Base-by-base conservation (phyloP, 2,113 vertebrate species). In the Nymphicus hollandicus region DNA sequence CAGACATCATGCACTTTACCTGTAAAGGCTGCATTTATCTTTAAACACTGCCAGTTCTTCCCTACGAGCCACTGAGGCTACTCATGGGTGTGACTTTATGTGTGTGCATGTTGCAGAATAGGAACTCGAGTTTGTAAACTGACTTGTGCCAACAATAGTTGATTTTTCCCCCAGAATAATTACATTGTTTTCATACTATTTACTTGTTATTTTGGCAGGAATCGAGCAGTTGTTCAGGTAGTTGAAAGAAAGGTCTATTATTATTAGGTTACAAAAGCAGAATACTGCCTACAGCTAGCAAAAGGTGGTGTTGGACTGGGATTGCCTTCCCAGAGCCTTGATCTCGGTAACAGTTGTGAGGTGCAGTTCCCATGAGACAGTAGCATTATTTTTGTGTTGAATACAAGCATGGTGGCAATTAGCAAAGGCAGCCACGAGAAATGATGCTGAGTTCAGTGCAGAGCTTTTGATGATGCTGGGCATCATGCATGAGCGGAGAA, bases 371-470 rank as follows among this genome's bases (percentile, higher is more conserved):
- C 52, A 56, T 0, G 1, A 46, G 39, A 15, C 0, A 68, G 46
- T 31, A 64, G 47, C 15, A 10, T 46, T 31, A 17, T 19, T 86
- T 56, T 46, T 56, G 15, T 41, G 22, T 82, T 61, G 31, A 49
- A 49, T 58, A 53, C 63, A 82, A n/a, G 41, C 39, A 18, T 10
- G 27, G 33, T 44, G 41, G 64, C 58, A 23, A 41, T 60, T 49
- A 72, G 46, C n/a, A 73, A 66, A 74, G 49, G 52, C 80, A 91
- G 39, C 43, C 39, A 68, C 33, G 63, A 58, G 56, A 53, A 79
- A 24, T 0, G 0, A 16, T 2, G 29, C 39, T 0, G 1, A 66
- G 20, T 19, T 78, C 1, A 1, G 50, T 5, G 43, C 71, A 44
- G 70, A 53, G 44, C 29, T 78, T 55, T 49, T 13, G 15, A 4